Conservation (phyloP, 2,113 vertebrate species). For the Hoplias malabaricus region DNA sequence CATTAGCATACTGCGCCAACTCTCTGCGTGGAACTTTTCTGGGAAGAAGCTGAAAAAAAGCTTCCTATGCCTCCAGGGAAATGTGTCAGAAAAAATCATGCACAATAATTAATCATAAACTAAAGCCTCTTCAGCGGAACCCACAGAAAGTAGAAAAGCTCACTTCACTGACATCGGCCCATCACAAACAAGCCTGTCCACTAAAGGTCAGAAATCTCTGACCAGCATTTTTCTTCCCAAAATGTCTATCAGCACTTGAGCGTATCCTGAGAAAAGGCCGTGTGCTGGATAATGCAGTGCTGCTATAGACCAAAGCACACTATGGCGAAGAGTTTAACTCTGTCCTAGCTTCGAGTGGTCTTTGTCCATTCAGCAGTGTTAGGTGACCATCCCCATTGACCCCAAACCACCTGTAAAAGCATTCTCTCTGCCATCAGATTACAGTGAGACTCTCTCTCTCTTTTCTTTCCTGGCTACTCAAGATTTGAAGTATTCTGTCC, state of each 20-base stretch:
- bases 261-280: neutral
- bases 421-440: neutral
- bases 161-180: slow-evolving; percentile 14
- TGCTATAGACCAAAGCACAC: neutral
- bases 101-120: slow-evolving; percentile 39
- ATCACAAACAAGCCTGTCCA: slow-evolving; percentile 18
- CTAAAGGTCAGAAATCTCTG: neutral
- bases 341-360: neutral
- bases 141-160: neutral
- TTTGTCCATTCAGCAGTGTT: neutral
- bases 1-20: slow-evolving; percentile 25
- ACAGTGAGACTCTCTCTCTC: neutral
- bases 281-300: neutral
- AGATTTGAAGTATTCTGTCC: neutral
- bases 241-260: neutral
- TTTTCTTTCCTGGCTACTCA: neutral
- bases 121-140: slow-evolving; percentile 17
- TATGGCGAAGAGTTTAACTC: neutral
- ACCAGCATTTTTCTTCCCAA: neutral
- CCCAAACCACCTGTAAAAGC: neutral
- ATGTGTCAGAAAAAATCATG: slow-evolving; percentile 30
- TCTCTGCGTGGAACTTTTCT: slow-evolving; percentile 31
- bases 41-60: slow-evolving; percentile 29
- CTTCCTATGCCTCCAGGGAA: neutral
- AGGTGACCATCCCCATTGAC: neutral